These are phyloP conservation scores for Galeruca laticollis DNA, from an alignment of 2,888 invertebrate species.

Conservation along the genomic window DNA sequence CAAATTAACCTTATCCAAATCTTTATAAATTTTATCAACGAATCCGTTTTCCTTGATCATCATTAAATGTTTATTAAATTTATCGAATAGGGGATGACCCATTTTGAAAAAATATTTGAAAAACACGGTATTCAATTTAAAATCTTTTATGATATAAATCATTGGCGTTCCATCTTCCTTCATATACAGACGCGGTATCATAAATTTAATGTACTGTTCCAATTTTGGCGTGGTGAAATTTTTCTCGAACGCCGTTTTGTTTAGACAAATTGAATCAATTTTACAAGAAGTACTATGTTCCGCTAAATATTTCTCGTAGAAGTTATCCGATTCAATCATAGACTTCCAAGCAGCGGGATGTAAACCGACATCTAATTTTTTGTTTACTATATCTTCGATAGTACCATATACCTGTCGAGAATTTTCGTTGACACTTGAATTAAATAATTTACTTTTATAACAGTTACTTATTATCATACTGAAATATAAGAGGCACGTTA, in stretches of 20 bases:
- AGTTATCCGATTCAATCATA: neutral
- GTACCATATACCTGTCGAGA: conserved; percentile 3
- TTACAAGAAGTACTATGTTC: neutral
- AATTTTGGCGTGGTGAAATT: conserved; percentile 14
- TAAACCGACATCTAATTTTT: conserved; percentile 12
- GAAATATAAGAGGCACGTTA: neutral
- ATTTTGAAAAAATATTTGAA: conserved; percentile 6
- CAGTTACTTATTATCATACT: neutral
- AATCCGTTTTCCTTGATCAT: conserved; percentile 5
- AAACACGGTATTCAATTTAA: neutral
- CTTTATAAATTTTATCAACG: neutral
- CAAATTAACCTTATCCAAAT: neutral
- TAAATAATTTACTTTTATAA: conserved; percentile 25
- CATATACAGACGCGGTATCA: conserved; percentile 6
- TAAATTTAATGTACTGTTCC: neutral
- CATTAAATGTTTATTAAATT: neutral
- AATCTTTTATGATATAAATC: neutral
- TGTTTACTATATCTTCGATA: conserved; percentile 21
- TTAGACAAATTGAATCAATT: neutral
- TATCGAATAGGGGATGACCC: conserved; percentile 7
- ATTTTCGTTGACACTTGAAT: conserved; percentile 13
- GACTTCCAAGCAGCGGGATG: neutral
- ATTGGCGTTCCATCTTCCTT: conserved; percentile 4
- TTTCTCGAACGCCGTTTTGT: conserved; percentile 18
- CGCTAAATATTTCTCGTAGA: conserved; percentile 15